Base-by-base conservation (phyloP, 2,113 vertebrate genomes). In the Neomonachus schauinslandi region DNA sequence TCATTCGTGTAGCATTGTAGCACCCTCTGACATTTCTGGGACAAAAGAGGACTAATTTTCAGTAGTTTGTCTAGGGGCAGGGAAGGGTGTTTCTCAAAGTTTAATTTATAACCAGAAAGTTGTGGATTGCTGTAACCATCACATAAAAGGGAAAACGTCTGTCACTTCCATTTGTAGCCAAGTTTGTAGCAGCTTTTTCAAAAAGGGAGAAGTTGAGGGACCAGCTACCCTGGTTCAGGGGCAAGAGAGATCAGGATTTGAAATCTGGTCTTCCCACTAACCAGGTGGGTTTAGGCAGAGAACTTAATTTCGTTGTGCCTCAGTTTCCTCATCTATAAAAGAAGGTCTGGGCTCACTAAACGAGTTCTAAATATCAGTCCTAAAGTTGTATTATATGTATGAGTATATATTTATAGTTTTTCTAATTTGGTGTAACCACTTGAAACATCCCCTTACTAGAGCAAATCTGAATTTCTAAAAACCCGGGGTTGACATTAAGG, bases 381-480 rank as follows among this genome's bases (percentile, higher is more conserved):
- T 97, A 96, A 96, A 92, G 59, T 77, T 79, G 51, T 71, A 57
- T 81, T 76, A 36, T 84, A 97, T 72, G 36, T 55, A n/a, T 94
- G 33, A n/a, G 18, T 61, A 26, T 53, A 63, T 89, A 72, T 63
- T 96, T 87, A 87, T 31, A 92, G 46, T 65, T 94, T 94, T 79
- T 42, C 74, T 92, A 82, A 80, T 94, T 86, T 91, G 84, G 51
- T 92, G 16, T 90, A 92, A 90, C 24, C 36, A 77, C 59, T 94
- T 69, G 77, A 97, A 97, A 87, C 14, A 87, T 61, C 42, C 26
- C 95, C 33, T 84, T 95, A 49, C 42, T 72, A 84, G 11, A 96
- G 87, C 96, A 89, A 80, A 90, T 42, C 10, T 87, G 46, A 87
- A 88, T 92, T 92, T 94, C 93, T 90, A 92, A 92, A 95, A 90